A percentile compares a stretch with the other conserved stretches of the same genome.
Conservation (phyloP, 1,140 invertebrate genomes). For the Saccostrea echinata region DNA sequence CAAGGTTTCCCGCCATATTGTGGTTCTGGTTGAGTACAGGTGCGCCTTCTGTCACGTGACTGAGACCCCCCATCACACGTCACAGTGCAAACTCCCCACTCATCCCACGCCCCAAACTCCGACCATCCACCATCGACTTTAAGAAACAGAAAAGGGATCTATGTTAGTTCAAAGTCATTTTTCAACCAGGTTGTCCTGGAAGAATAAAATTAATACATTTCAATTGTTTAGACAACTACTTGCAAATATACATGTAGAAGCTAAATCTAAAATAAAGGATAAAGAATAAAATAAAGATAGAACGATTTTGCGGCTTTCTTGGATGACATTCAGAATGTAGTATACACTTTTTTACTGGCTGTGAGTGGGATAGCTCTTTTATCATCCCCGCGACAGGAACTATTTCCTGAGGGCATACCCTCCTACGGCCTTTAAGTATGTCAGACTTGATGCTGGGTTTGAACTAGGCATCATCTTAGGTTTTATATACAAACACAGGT, state of each 20-base stretch:
- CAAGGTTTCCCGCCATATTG: conserved; percentile 53
- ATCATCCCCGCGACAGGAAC: too few species aligned
- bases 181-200: neutral
- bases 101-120: neutral
- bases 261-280: too few species aligned
- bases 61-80: conserved; percentile 47
- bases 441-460: neutral
- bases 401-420: too few species aligned
- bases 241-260: neutral
- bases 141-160: neutral
- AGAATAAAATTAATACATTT: neutral
- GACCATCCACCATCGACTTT: conserved; percentile 45
- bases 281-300: too few species aligned
- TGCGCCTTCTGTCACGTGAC: conserved; percentile 22
- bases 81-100: conserved; percentile 39
- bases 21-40: conserved; percentile 55
- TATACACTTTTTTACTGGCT: too few species aligned
- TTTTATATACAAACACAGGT: too few species aligned
- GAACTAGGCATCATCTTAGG: too few species aligned
- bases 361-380: too few species aligned
- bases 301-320: too few species aligned
- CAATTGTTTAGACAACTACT: neutral
- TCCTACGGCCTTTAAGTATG: neutral
- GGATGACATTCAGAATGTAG: too few species aligned
- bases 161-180: neutral